Percentiles rank a stretch among this genome's conserved stretches.
phyloP scores from a whole-genome alignment of 2,797 vertebrate species.

The Micropoecilia bifurca region DNA sequence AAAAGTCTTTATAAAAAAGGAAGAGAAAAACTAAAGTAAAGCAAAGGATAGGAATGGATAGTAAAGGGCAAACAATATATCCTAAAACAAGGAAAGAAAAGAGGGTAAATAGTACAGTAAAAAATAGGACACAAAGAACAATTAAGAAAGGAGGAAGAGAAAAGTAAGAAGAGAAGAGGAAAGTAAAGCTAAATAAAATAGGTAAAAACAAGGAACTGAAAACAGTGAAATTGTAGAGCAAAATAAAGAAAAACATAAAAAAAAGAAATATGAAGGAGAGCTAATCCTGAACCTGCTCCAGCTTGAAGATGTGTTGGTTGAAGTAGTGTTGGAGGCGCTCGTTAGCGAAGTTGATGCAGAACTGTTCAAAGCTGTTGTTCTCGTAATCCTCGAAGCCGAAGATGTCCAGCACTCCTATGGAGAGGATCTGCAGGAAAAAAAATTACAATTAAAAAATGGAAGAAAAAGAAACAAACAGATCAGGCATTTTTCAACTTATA shows the following conservation, averaged over 20 bases:
- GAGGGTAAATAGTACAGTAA: neutral
- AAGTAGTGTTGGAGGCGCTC: slow-evolving; percentile 98
- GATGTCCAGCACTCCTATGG: slow-evolving; percentile 98
- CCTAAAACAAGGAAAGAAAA: neutral
- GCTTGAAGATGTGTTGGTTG: slow-evolving; percentile 97
- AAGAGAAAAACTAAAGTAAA: neutral
- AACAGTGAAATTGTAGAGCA: neutral
- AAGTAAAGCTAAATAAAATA: neutral
- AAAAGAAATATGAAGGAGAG: too few species aligned
- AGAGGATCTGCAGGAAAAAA: slow-evolving; percentile 85
- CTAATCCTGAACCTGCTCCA: slow-evolving; percentile 87
- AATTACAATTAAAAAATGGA: too few species aligned
- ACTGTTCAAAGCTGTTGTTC: slow-evolving; percentile 98
- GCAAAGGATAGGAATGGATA: neutral
- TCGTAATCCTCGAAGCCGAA: slow-evolving; percentile 99
- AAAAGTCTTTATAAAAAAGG: neutral
- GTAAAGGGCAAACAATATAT: too few species aligned
- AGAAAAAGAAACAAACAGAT: neutral
- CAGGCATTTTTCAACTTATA: neutral
- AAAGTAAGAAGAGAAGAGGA: neutral
- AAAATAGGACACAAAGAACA: neutral
- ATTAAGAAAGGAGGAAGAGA: neutral
- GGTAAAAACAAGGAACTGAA: neutral
- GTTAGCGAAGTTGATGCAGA: slow-evolving; percentile 94
- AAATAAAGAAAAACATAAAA: neutral